Evolutionary conservation across 2,113 vertebrate species (phyloP), one percentile per base, ranked within the genome.

Genomic region (Semicossyphus pulcher): DNA sequence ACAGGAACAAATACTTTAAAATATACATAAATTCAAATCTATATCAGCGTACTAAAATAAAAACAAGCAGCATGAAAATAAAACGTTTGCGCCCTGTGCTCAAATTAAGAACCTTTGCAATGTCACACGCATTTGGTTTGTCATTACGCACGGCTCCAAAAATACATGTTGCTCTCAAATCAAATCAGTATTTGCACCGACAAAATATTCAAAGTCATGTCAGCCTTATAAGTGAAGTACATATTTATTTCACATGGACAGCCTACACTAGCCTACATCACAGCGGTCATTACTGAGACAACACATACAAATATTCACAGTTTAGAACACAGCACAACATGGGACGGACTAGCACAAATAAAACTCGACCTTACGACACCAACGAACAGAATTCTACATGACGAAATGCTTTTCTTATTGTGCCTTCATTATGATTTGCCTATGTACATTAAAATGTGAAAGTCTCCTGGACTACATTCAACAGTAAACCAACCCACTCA

Each of bases 241-340:
- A 88, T 85, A 88, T 93, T 93, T 93, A 93, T 94, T 93, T 87
- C 90, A 92, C 91, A 92, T 83, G 76, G 89, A 94, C 91, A 93
- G 71, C 72, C 90, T 89, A 87, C 51, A 72, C 85, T 88, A 89
- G 36, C 79, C 87, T 86, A 89, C 87, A 91, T 84, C 85, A 92
- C 91, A 89, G 74, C 84, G 64, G 75, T 76, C 79, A 89, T 80
- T 84, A 92, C 85, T 89, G 86, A 86, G 87, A 94, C 93, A 89
- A 78, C 88, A 92, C 84, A 85, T 81, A 93, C 89, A 90, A 85
- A 90, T 92, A 92, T 94, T 93, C 92, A 94, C 94, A 94, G 91
- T 93, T 93, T 91, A 78, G 77, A 92, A 88, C 81, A 92, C 92
- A 92, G 69, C 91, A 93, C 89, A 83, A 91, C 85, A 88, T 76